A percentile compares a stretch with the other conserved stretches of the same genome.
These are phyloP conservation scores for Chaetorhynchus papuensis DNA, from an alignment of 2,113 vertebrate genomes.

Conservation along the genomic window DNA sequence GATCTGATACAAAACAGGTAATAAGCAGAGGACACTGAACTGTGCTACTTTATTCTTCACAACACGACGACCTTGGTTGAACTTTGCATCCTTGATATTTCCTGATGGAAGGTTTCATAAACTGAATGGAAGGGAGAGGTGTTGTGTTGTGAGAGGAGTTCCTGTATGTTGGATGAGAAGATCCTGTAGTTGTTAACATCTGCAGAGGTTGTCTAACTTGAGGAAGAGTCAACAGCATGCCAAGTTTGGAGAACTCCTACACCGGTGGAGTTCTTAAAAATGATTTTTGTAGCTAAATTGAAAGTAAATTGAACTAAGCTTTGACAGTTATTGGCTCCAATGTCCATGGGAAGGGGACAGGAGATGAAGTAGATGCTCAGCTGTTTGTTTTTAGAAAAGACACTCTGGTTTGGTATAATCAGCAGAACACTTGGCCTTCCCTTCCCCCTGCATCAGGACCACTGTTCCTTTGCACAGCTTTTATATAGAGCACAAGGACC, in stretches of 20 bases:
- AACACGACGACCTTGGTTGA: accelerated
- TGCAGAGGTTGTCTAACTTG: background rate
- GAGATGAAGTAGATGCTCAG: background rate
- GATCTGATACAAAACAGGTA: background rate
- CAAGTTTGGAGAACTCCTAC: background rate
- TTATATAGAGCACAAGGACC: conserved; percentile 55
- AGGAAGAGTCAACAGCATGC: background rate
- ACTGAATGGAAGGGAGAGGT: background rate
- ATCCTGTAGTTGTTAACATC: background rate
- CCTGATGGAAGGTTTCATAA: background rate
- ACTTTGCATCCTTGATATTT: background rate
- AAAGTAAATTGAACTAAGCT: background rate
- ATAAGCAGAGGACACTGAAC: background rate
- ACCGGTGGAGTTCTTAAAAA: background rate
- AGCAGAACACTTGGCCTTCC: conserved; percentile 21
- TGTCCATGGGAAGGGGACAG: background rate
- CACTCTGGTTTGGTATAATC: background rate
- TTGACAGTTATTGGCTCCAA: background rate
- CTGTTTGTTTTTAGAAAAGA: background rate
- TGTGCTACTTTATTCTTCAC: background rate
- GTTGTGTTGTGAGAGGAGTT: background rate
- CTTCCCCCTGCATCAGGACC: background rate
- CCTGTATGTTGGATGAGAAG: background rate
- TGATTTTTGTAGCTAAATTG: background rate
- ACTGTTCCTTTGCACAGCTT: conserved; percentile 64